Evolutionary conservation across 2,113 vertebrate species (phyloP).

Genomic region (Calonectris borealis): DNA sequence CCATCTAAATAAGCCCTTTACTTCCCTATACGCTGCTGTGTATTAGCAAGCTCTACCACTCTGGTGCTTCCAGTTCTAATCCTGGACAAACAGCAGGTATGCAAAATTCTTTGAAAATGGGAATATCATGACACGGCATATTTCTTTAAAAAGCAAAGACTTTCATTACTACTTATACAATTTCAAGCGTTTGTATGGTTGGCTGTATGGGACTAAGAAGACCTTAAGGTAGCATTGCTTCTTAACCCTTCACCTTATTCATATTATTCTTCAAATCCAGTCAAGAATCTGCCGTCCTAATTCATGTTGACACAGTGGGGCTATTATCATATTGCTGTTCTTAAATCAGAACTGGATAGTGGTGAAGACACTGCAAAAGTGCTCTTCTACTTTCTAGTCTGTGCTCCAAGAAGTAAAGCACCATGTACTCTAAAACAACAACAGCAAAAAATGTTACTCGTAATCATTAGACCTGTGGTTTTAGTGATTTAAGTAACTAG

Average conservation of each 20-base stretch:
- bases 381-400: not conserved
- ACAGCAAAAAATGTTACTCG: not conserved
- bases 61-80: not conserved
- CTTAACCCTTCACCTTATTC: not conserved
- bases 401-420: not conserved
- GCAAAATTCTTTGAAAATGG: not conserved
- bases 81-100: not conserved
- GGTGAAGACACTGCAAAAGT: not conserved
- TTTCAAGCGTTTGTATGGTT: not conserved
- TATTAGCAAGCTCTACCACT: not conserved
- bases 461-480: not conserved
- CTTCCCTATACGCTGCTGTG: not conserved
- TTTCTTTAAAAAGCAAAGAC: not conserved
- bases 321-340: not conserved
- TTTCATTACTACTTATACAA: not conserved
- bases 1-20: not conserved
- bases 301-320: not conserved
- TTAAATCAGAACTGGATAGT: not conserved
- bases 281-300: not conserved
- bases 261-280: not conserved
- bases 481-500: constrained; percentile 1
- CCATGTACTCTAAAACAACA: not conserved
- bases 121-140: not conserved
- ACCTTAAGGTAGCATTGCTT: not conserved
- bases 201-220: not conserved